Conservation (phyloP, 2,888 invertebrate genomes). For the Nomada goodeniana region DNA sequence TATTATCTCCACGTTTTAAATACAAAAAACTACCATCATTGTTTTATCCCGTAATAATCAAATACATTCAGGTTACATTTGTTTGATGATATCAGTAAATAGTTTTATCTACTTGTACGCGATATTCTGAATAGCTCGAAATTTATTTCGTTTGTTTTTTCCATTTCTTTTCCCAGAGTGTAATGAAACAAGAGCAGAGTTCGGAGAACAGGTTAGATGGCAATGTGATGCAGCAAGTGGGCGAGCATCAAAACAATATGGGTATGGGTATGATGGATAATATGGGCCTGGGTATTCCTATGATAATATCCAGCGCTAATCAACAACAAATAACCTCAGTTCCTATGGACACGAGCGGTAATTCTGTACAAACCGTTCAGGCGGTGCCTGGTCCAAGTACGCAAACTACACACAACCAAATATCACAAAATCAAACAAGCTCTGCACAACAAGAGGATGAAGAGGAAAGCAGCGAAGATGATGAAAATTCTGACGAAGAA, state of each 20-base stretch:
- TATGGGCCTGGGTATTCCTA: constrained; percentile 80
- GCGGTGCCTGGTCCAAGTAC: constrained; percentile 80
- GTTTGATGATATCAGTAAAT: no score
- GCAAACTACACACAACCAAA: constrained; percentile 78
- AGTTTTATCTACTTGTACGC: not conserved
- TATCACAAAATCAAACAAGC: constrained; percentile 74
- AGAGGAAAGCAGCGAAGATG: constrained; percentile 80
- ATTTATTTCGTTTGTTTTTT: constrained; percentile 13
- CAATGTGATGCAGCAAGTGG: constrained; percentile 80
- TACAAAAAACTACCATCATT: not conserved
- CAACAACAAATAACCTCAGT: constrained; percentile 82
- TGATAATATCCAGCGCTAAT: constrained; percentile 76
- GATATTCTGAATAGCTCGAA: not conserved
- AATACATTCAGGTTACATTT: constrained; percentile 22
- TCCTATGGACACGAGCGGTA: constrained; percentile 81
- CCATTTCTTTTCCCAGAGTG: constrained; percentile 69
- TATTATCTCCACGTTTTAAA: not conserved
- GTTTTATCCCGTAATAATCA: not conserved
- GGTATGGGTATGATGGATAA: constrained; percentile 81
- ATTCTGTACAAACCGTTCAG: constrained; percentile 79
- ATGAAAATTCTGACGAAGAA: constrained; percentile 82
- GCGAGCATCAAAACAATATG: constrained; percentile 80
- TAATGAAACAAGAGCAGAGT: constrained; percentile 80
- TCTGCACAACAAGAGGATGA: constrained; percentile 77
- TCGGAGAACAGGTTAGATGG: constrained; percentile 81